A percentile compares a stretch with the other conserved stretches of the same genome.
These are phyloP conservation scores for Rhabdornis inornatus DNA, from an alignment of 2,113 vertebrate species.

Conservation along the genomic window DNA sequence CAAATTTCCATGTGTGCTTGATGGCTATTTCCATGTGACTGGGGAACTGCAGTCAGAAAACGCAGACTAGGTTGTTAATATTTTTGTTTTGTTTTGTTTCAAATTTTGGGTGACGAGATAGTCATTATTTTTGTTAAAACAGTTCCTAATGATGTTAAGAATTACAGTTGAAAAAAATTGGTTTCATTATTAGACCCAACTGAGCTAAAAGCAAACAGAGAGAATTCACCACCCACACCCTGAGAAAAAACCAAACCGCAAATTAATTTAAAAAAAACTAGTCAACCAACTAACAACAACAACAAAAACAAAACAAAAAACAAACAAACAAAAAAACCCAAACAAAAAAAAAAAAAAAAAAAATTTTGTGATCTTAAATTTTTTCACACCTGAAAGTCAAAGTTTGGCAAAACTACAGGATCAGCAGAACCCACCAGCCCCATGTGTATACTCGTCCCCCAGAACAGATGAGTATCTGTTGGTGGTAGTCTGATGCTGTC, in stretches of 20 bases:
- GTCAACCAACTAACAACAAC: background rate
- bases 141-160: background rate
- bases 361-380: background rate
- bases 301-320: background rate
- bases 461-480: rapidly evolving
- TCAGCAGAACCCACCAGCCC: background rate
- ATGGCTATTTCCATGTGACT: background rate
- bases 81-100: background rate
- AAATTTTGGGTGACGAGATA: background rate
- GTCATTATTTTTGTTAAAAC: background rate
- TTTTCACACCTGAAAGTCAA: background rate
- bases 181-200: background rate
- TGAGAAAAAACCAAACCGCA: rapidly evolving
- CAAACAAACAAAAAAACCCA: rapidly evolving
- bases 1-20: background rate
- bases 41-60: background rate
- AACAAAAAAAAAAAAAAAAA: rapidly evolving
- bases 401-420: background rate
- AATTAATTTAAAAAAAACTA: background rate
- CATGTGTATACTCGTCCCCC: background rate
- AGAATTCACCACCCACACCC: background rate
- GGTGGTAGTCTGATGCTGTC: background rate
- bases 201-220: background rate
- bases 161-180: background rate
- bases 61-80: background rate